phyloP scores from a whole-genome alignment of 2,888 invertebrate genomes.

The Aspidapion aeneum region DNA sequence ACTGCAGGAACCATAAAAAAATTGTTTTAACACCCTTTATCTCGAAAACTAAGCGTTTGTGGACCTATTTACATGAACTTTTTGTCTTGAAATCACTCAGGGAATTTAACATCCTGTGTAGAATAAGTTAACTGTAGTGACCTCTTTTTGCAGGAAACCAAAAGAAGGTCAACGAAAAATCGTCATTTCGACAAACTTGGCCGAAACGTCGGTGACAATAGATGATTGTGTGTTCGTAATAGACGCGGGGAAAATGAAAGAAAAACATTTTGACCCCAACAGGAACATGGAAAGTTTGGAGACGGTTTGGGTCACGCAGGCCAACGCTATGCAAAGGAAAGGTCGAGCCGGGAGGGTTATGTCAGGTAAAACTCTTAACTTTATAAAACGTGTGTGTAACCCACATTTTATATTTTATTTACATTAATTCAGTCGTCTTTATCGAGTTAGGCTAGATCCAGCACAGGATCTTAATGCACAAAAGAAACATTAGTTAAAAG shows the following conservation, averaged over 20 bases:
- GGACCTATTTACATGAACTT: too few species aligned
- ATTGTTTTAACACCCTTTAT: too few species aligned
- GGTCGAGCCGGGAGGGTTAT: conserved; percentile 91
- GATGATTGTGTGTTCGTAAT: conserved; percentile 95
- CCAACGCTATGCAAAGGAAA: conserved; percentile 85
- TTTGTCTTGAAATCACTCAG: too few species aligned
- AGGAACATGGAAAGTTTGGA: conserved; percentile 86
- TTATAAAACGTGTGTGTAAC: too few species aligned
- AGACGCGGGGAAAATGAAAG: conserved; percentile 90
- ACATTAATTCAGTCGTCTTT: too few species aligned
- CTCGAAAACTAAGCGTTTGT: too few species aligned
- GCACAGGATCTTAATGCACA: too few species aligned
- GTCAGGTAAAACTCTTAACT: conserved; percentile 61
- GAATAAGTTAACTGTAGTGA: background rate
- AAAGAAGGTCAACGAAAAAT: conserved; percentile 77
- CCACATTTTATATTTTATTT: too few species aligned
- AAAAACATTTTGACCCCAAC: conserved; percentile 77
- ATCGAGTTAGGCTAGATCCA: too few species aligned
- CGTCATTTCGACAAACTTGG: conserved; percentile 87
- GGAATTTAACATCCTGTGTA: background rate
- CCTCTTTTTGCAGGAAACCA: conserved; percentile 58
- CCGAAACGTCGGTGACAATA: conserved; percentile 94
- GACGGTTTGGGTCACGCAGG: conserved; percentile 84
- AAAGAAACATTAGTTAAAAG: too few species aligned
- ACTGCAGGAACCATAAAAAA: too few species aligned